Evolutionary conservation across 2,888 invertebrate genomes (phyloP).

Genomic region (Muschampia plurimacula): DNA sequence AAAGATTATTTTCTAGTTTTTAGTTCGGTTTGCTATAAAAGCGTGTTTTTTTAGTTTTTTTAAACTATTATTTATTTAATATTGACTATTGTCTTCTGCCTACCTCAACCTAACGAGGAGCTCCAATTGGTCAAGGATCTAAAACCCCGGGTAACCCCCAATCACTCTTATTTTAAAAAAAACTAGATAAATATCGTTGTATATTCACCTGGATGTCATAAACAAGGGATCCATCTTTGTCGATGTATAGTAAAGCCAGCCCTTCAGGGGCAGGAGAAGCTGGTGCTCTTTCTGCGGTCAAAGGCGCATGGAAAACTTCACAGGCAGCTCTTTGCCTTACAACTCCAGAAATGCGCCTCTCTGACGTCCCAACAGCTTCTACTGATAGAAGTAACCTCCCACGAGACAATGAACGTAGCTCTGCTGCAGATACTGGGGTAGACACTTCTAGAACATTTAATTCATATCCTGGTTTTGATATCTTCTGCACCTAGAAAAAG

Average conservation of each 20-base stretch:
- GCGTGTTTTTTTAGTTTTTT: no score
- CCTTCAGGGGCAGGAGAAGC: slow-evolving; percentile 86
- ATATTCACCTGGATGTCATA: slow-evolving; percentile 88
- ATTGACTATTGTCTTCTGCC: no score
- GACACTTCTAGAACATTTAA: slow-evolving; percentile 92
- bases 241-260: slow-evolving; percentile 91
- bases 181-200: background rate
- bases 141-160: no score
- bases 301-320: slow-evolving; percentile 91
- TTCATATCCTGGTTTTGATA: slow-evolving; percentile 91
- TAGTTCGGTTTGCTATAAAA: no score
- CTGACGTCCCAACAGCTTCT: slow-evolving; percentile 88
- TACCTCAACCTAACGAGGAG: background rate
- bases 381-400: slow-evolving; percentile 91
- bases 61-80: no score
- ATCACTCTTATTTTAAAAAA: background rate
- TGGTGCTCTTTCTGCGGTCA: slow-evolving; percentile 83
- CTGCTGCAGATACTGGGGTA: slow-evolving; percentile 91
- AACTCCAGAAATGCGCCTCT: slow-evolving; percentile 88
- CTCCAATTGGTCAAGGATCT: background rate
- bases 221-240: slow-evolving; percentile 91
- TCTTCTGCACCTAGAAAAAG: slow-evolving; percentile 82
- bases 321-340: slow-evolving; percentile 92
- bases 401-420: slow-evolving; percentile 90
- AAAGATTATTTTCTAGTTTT: no score